Percentiles rank a stretch among this genome's conserved stretches.
Evolutionary conservation across 2,113 vertebrate species (phyloP).

Genomic region (Chaetodon trifascialis): DNA sequence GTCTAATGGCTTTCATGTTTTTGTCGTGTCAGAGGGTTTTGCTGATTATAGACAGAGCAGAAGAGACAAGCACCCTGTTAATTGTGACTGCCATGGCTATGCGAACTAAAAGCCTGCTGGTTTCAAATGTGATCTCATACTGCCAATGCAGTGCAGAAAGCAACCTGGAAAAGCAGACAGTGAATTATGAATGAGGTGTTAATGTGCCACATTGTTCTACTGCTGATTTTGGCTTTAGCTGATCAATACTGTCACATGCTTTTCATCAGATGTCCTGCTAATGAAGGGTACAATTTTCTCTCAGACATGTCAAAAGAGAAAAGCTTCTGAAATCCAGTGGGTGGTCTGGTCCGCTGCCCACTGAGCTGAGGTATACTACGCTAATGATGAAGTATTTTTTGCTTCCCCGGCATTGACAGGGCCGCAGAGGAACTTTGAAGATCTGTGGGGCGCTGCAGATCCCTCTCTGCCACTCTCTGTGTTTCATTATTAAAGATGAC

Average conservation of each 20-base stretch:
- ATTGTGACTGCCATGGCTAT: neutral
- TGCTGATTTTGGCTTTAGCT: conserved; percentile 12
- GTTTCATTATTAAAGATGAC: conserved; percentile 76
- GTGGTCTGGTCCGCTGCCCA: conserved; percentile 42
- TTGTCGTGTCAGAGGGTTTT: conserved; percentile 42
- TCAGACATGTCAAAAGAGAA: conserved; percentile 30
- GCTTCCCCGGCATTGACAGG: neutral
- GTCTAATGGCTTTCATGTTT: conserved; percentile 47
- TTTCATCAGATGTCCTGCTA: conserved; percentile 27
- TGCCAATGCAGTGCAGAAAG: neutral
- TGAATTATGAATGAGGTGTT: conserved; percentile 32
- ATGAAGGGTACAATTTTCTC: conserved; percentile 13
- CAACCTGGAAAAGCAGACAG: neutral
- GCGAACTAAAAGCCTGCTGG: neutral
- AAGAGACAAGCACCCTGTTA: conserved; percentile 19
- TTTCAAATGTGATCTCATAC: conserved; percentile 22
- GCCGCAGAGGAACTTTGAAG: conserved; percentile 65
- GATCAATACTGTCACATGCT: conserved; percentile 6
- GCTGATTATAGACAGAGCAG: conserved; percentile 31
- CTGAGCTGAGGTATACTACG: conserved; percentile 34
- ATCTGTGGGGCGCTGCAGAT: conserved; percentile 49
- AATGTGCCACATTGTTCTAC: conserved; percentile 5
- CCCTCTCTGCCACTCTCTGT: conserved; percentile 52
- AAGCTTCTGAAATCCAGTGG: conserved; percentile 43
- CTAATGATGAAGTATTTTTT: conserved; percentile 54